Evolutionary conservation across 2,888 invertebrate genomes (phyloP), one percentile per base, ranked within the genome.

Genomic region (Spicauda simplicius): DNA sequence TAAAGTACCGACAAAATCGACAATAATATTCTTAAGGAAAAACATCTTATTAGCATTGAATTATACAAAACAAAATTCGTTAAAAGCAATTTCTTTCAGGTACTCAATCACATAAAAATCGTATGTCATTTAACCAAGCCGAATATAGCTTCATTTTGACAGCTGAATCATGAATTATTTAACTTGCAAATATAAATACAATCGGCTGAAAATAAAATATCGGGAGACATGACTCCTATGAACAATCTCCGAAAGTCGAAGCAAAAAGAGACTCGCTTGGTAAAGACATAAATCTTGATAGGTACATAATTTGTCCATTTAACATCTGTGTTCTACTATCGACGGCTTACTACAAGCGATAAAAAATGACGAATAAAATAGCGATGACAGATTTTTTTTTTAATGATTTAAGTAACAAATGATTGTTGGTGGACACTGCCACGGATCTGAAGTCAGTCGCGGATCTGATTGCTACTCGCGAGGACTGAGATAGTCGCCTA

Each of bases 71-170:
- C 37, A 37, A 37, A 37, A 37, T 37, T 41, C 45, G 5, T 7
- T 45, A 45, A 45, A 45, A 59, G 18, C 59, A 20, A 58, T 45
- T 50, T 7, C 41, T n/a, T 33, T 54, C 45, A n/a, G 45, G 4
- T 55, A 18, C 60, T 55, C 60, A 56, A 67, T 56, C 66, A 55
- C 54, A n/a, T 62, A 19, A 54, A 20, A 4, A 37, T 50, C 30
- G 25, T 60, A 60, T 18, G 20, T 67, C 52, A 61, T 67, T 61
- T 10, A 10, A 50, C n/a, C 30, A 30, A 19, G 10, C 37, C 50
- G 56, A 61, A 67, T 61, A 67, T 61, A 60, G 67, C 56, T 56
- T 61, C 56, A 61, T 56, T 56, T 56, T 67, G 61, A 61, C 67
- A 56, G 56, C 50, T 33, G 56, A 61, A 37, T 37, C 67, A 67